phyloP scores from a whole-genome alignment of 2,113 vertebrate genomes.

The Tetrao urogallus region DNA sequence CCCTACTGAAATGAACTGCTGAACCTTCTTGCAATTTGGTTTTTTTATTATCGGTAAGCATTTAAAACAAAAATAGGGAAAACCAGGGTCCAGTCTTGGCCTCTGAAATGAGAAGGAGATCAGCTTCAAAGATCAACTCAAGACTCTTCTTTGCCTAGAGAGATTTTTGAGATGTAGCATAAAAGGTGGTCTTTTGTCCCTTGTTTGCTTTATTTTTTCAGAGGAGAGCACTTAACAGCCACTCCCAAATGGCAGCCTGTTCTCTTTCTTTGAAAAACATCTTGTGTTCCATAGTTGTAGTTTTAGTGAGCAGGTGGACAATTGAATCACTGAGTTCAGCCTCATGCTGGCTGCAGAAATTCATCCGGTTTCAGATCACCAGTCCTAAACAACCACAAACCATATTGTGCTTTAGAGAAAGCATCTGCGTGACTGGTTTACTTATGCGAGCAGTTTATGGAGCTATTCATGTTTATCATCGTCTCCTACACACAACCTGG shows the following conservation, averaged over 20 bases:
- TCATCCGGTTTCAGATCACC: neutral
- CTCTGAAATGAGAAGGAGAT: neutral
- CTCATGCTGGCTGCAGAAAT: neutral
- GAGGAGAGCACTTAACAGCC: neutral
- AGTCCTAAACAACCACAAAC: neutral
- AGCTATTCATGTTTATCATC: neutral
- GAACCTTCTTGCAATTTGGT: accelerated
- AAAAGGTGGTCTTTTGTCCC: neutral
- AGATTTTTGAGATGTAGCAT: neutral
- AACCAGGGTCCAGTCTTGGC: neutral
- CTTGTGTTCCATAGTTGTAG: neutral
- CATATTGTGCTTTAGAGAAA: neutral
- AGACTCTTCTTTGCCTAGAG: neutral
- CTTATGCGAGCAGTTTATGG: neutral
- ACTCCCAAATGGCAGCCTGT: neutral
- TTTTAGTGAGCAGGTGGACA: neutral
- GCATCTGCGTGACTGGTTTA: neutral
- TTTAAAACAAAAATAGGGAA: neutral
- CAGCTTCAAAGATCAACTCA: neutral
- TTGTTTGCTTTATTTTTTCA: neutral
- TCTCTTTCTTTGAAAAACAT: neutral
- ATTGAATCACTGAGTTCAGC: neutral
- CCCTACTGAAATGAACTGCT: neutral
- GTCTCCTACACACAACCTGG: neutral
- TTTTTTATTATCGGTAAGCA: neutral